Base-by-base conservation (phyloP, 2,888 invertebrate species). In the Mythimna albipuncta region DNA sequence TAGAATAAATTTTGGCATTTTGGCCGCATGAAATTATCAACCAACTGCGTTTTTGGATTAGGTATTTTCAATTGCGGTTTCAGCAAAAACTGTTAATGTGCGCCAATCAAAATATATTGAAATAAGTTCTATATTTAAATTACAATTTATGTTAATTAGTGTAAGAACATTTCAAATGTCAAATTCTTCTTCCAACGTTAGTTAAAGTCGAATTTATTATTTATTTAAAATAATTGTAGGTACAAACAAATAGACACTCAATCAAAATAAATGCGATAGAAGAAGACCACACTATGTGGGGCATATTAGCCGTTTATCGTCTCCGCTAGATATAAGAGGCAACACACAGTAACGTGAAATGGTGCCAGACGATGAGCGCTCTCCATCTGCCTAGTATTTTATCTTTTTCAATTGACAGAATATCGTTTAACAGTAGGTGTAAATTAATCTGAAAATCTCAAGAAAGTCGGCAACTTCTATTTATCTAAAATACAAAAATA, bases 331-430 rank as follows among this genome's bases (percentile, higher is more conserved):
- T 47, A 72, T 50, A 32, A 44, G 32, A 68, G 19, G 35, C 21
- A 68, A 41, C 41, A 50, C 16, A 26, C 41, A 69, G 50, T 58
- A n/a, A n/a, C 50, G 9, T 69, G 50, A 21, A 58, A 69, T 41
- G 13, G 50, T 50, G 32, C 55, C 35, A 35, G 50, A 21, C 75
- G 52, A 65, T 44, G 13, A 54, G 63, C n/a, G 35, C 52, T 59
- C 21, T 13, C 9, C 32, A 52, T 57, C 54, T 38, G 55, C 70
- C 63, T 81, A 64, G 26, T 50, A 50, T 62, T 65, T n/a, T 32
- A 64, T 52, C 32, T 52, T 47, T 70, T 59, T n/a, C 62, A 38
- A 66, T 41, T 63, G 47, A 21, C n/a, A 57, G 57, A 63, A 26
- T 10, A 44, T 19, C 32, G 47, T 44, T 26, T 55, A 26, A 55